These are phyloP conservation scores for Sebastes paucispinis DNA, from an alignment of 2,797 vertebrate species.

Conservation along the genomic window DNA sequence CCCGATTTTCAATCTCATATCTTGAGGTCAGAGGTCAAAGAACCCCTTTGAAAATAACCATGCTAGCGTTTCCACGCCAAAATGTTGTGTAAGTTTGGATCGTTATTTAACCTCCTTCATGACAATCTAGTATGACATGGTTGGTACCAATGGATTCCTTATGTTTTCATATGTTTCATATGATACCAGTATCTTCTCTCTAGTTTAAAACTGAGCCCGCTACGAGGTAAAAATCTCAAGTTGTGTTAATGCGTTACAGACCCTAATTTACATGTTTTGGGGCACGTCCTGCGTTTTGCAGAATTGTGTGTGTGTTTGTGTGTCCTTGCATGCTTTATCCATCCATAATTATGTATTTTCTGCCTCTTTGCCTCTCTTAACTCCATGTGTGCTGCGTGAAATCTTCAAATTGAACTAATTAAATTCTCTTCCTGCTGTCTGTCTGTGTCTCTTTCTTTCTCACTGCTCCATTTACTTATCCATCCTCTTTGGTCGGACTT, in stretches of 20 bases:
- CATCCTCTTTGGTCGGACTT: slow-evolving; percentile 48
- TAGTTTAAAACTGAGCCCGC: neutral
- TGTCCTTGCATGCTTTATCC: neutral
- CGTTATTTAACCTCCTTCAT: neutral
- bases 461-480: slow-evolving; percentile 46
- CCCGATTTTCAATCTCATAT: neutral
- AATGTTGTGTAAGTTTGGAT: neutral
- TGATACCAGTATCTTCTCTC: neutral
- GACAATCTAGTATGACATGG: neutral
- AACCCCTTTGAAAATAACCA: neutral
- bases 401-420: slow-evolving; percentile 16
- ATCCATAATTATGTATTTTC: neutral
- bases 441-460: neutral
- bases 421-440: neutral
- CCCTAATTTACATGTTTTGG: neutral
- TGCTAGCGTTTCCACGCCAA: too few species aligned
- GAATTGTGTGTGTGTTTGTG: neutral
- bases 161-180: neutral
- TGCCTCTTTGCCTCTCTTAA: neutral
- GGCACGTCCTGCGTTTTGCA: neutral
- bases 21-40: neutral
- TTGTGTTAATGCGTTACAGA: neutral
- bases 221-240: too few species aligned
- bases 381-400: neutral
- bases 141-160: neutral